Evolutionary conservation across 2,113 vertebrate genomes (phyloP).

Genomic region (Meles meles): DNA sequence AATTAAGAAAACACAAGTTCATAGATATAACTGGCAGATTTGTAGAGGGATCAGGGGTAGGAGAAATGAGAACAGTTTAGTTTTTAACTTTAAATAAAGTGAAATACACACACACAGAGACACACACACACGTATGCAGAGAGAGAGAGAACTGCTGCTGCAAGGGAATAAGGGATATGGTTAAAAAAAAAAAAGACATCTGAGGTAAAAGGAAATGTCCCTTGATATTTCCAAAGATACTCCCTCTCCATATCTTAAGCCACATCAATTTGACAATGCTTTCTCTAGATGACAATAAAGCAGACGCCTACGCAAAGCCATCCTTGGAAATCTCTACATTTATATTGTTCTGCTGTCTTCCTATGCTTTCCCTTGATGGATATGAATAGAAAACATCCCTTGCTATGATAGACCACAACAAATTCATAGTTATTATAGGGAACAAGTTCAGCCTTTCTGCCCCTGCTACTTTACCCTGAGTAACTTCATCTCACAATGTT

Average conservation of each 20-base stretch:
- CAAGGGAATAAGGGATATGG: neutral
- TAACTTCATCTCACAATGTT: conserved; percentile 14
- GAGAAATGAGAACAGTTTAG: neutral
- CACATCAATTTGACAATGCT: neutral
- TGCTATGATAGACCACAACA: neutral
- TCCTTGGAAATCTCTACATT: neutral
- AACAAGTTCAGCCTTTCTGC: neutral
- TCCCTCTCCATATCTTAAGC: neutral
- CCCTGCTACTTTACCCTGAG: neutral
- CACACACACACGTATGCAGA: too few species aligned
- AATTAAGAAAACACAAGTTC: neutral
- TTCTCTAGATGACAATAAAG: neutral
- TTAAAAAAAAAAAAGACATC: neutral
- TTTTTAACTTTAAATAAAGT: neutral
- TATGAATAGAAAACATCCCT: neutral
- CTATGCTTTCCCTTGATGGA: neutral
- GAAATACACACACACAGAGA: neutral
- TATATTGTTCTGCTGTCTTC: neutral
- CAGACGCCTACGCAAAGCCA: neutral
- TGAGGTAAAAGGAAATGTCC: neutral
- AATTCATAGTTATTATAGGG: neutral
- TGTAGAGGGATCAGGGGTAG: neutral
- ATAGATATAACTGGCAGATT: neutral
- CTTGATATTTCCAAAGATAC: neutral
- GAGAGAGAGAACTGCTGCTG: too few species aligned